Percentiles rank a stretch among this genome's conserved stretches.
phyloP scores from a whole-genome alignment of 2,888 invertebrate genomes.

The Heteromurus nitidus region DNA sequence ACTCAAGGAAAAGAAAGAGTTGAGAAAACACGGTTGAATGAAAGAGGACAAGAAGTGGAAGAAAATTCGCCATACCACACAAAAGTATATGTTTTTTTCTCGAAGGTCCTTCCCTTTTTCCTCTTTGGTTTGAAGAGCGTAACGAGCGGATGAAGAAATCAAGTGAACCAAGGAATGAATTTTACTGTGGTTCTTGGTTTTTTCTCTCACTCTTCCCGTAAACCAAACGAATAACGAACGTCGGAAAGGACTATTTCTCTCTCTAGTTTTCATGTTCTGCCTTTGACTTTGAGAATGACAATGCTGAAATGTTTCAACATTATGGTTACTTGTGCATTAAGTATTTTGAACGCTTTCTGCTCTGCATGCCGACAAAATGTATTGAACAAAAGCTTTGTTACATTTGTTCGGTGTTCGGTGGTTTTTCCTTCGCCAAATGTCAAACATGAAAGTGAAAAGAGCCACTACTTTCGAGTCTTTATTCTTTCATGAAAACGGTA shows the following conservation, averaged over 20 bases:
- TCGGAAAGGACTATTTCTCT: conserved; percentile 9
- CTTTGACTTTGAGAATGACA: conserved; percentile 8
- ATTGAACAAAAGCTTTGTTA: conserved; percentile 33
- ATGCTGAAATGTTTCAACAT: conserved; percentile 21
- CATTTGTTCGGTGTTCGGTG: background rate
- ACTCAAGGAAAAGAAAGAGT: conserved; percentile 33
- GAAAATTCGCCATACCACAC: background rate
- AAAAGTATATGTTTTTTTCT: background rate
- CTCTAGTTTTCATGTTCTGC: background rate
- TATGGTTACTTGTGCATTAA: too few species aligned
- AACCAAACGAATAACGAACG: too few species aligned
- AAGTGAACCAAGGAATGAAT: conserved; percentile 51
- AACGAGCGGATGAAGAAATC: conserved; percentile 60
- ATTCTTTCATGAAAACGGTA: too few species aligned
- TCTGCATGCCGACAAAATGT: conserved; percentile 10
- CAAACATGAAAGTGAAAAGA: conserved; percentile 36
- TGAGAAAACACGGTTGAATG: conserved; percentile 20
- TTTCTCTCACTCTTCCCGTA: conserved; percentile 15
- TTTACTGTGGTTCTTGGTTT: conserved; percentile 48
- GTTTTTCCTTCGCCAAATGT: conserved; percentile 17
- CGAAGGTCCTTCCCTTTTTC: background rate
- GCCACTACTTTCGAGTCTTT: too few species aligned
- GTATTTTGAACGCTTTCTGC: too few species aligned
- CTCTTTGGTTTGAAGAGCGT: conserved; percentile 31
- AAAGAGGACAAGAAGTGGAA: conserved; percentile 38